Conservation (phyloP, 2,888 invertebrate genomes). For the Euplagia quadripunctaria region DNA sequence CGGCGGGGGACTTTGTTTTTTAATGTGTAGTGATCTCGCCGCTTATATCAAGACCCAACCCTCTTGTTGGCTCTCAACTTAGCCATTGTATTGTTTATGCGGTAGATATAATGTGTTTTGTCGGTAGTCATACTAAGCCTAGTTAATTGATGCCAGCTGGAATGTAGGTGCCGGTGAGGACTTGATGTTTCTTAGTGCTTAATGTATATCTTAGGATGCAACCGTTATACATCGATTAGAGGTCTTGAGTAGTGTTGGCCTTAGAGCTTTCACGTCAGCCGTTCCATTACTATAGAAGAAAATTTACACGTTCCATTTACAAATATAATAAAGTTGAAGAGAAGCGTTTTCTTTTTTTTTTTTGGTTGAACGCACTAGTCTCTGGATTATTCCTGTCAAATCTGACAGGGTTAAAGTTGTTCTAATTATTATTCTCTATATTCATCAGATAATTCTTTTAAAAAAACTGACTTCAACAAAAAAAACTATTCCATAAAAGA, state of each 20-base stretch:
- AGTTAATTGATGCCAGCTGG: slow-evolving; percentile 70
- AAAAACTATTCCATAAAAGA: too few species aligned
- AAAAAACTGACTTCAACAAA: too few species aligned
- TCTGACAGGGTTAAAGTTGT: too few species aligned
- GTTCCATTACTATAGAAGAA: too few species aligned
- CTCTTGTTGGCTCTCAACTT: slow-evolving; percentile 70
- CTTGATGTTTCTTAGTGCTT: slow-evolving; percentile 15
- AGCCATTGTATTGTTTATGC: slow-evolving; percentile 83
- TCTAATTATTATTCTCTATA: too few species aligned
- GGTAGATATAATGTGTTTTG: slow-evolving; percentile 83
- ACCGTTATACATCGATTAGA: background rate
- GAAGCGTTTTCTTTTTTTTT: too few species aligned
- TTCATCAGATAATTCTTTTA: too few species aligned
- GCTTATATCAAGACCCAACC: slow-evolving; percentile 32
- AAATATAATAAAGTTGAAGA: too few species aligned
- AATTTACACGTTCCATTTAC: too few species aligned
- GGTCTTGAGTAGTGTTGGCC: background rate
- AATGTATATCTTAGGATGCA: background rate
- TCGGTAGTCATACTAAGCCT: slow-evolving; percentile 79
- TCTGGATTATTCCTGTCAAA: too few species aligned
- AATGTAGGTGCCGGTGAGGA: slow-evolving; percentile 51
- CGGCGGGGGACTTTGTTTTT: too few species aligned
- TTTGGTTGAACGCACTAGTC: too few species aligned
- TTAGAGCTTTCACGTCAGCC: background rate
- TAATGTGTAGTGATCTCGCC: background rate